phyloP scores from a whole-genome alignment of 2,113 vertebrate genomes.

The Cyprinodon tularosa region DNA sequence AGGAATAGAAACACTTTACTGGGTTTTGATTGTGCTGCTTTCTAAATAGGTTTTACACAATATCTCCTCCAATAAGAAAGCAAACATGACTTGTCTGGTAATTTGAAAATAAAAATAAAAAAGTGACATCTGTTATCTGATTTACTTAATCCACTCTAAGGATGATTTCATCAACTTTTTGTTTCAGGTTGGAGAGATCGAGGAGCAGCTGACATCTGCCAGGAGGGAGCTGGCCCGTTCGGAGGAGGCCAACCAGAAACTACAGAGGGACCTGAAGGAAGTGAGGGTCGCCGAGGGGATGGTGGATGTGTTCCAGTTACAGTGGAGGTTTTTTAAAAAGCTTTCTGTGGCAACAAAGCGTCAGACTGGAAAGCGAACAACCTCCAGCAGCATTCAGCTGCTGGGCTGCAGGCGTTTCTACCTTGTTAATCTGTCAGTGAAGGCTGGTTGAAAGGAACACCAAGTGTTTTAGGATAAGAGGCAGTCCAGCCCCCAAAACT shows the following conservation, averaged over 20 bases:
- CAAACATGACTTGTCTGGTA: too few species aligned
- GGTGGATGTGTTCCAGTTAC: slow-evolving; percentile 8
- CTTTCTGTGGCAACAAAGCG: slow-evolving; percentile 53
- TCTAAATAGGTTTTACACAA: background rate
- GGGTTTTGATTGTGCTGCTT: background rate
- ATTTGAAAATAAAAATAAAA: too few species aligned
- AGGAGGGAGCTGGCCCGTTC: slow-evolving; percentile 89
- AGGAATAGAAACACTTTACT: background rate
- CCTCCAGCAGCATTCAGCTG: slow-evolving; percentile 27
- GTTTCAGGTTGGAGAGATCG: slow-evolving; percentile 87
- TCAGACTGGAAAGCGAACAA: slow-evolving; percentile 22
- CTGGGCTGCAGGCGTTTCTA: slow-evolving; percentile 25
- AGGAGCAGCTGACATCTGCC: slow-evolving; percentile 89
- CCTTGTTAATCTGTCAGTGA: slow-evolving; percentile 16
- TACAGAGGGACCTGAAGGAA: slow-evolving; percentile 92
- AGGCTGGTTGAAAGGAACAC: slow-evolving; percentile 15
- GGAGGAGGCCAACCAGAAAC: slow-evolving; percentile 89
- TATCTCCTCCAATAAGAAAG: too few species aligned
- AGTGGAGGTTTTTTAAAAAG: background rate
- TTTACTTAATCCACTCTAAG: too few species aligned
- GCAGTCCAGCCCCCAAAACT: background rate
- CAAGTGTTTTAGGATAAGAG: background rate
- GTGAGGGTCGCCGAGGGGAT: slow-evolving; percentile 62
- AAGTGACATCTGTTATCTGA: too few species aligned
- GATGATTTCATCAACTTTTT: background rate